Evolutionary conservation across 2,888 invertebrate genomes (phyloP), one percentile per base, ranked within the genome.

Genomic region (Lithophane socia): DNA sequence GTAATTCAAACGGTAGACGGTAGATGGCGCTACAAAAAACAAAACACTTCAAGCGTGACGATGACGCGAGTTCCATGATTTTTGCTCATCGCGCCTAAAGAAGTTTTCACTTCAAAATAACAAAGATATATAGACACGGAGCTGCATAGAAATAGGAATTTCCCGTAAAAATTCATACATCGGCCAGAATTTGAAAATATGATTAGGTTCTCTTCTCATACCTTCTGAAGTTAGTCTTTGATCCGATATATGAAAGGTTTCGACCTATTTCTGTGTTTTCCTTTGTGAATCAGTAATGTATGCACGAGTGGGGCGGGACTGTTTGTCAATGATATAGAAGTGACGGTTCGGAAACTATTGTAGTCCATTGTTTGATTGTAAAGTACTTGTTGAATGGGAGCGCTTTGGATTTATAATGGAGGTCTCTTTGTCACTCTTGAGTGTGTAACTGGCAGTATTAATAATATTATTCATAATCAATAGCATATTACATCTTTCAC

Each of bases 261-360:
- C 81, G 70, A 73, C 80, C 80, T 71, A 79, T 78, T 79, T 42
- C 76, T 68, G 66, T 58, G 60, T 81, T 63, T 78, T 77, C 87
- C 85, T 89, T 88, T 87, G 86, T 86, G 85, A 86, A 79, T 79
- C 77, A 73, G 79, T 87, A 87, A 87, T 87, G 67, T 87, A 90
- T 89, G 89, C 85, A 85, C 71, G 79, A 89, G 85, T 84, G 82
- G 85, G 79, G 72, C 61, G 71, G 77, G 71, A 68, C 70, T 86
- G 88, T 87, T 85, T 86, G 82, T 76, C 77, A 49, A 80, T 73
- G 83, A 75, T 73, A 75, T 74, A 82, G 78, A 88, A 83, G 85
- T 83, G 80, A 81, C 78, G 64, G 74, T 66, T 77, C 64, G 69
- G 73, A 79, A 79, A 88, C 86, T 79, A 81, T 86, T 88, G 80